Base-by-base conservation (phyloP, 2,888 invertebrate genomes). In the Agrochola circellaris region DNA sequence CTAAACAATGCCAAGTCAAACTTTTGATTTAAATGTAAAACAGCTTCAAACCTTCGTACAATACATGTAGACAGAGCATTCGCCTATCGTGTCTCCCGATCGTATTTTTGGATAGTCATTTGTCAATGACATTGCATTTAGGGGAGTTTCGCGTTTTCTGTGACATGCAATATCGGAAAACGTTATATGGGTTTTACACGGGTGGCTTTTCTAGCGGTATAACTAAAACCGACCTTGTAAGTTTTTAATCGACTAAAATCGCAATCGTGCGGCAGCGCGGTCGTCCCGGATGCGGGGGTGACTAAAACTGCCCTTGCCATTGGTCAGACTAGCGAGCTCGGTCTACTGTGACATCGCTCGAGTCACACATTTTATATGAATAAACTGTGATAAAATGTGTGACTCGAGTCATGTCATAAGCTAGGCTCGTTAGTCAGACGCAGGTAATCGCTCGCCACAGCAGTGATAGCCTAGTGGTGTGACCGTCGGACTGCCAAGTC, bases 131-230 rank as follows among this genome's bases (percentile, higher is more conserved):
- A 91, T 87, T 89, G 82, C 81, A 83, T 87, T 89, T 89, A 74
- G 85, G 87, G 85, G 89, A 86, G 79, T 69, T 76, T 87, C 73
- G 79, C 77, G 77, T 82, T 82, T 79, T 75, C 69, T 66, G 56
- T 75, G 86, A 84, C 92, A 91, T 91, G 91, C 91, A 87, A 92
- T 89, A 85, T 83, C 77, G 80, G 80, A 81, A 79, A 73, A 65
- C 45, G 64, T 72, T 67, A 66, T 45, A n/a, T 6, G 20, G 20
- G n/a, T 2, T 54, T n/a, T 45, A 42, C 65, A 60, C 17, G 60
- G 38, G 13, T 26, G 9, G 17, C 30, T 23, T 51, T 51, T 23
- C 51, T 51, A 51, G 23, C 20, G 8, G 20, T 23, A 23, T 20
- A 51, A 51, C 51, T 51, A 20, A 51, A 51, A 56, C 26, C 7